Percentiles rank a stretch among this genome's conserved stretches.
Evolutionary conservation across 2,113 vertebrate species (phyloP).

Genomic region (Chauna torquata): DNA sequence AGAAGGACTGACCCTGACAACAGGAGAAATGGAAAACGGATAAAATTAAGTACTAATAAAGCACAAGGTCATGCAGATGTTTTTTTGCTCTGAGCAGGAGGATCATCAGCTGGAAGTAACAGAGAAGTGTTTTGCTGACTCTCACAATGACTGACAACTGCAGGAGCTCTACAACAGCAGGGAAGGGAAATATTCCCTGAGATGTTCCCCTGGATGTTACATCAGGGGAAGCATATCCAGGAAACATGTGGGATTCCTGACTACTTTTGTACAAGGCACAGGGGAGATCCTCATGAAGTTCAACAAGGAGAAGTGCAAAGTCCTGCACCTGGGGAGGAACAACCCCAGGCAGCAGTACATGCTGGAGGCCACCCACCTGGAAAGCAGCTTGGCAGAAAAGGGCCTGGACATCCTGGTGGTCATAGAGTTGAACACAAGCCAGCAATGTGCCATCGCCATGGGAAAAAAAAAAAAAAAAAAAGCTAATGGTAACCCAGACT

Average conservation of each 20-base stretch:
- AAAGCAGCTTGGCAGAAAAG: not conserved
- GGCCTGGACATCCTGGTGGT: not conserved
- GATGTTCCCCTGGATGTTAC: conserved; percentile 54
- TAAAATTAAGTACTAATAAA: conserved; percentile 58
- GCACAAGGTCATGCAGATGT: conserved; percentile 67
- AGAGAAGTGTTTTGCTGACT: conserved; percentile 49
- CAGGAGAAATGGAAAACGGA: not conserved
- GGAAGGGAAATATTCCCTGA: conserved; percentile 42
- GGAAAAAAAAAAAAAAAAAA: not conserved
- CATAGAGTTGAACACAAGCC: not conserved
- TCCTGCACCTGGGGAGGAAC: not conserved
- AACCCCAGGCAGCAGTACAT: not conserved
- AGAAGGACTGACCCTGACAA: conserved; percentile 45
- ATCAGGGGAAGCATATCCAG: conserved; percentile 62
- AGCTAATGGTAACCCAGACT: not conserved
- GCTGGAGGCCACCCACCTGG: not conserved
- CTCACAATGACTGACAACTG: conserved; percentile 25
- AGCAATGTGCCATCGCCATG: not conserved
- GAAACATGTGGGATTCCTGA: conserved; percentile 61
- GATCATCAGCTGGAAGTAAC: conserved; percentile 39
- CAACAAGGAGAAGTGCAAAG: not conserved
- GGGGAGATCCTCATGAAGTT: not conserved
- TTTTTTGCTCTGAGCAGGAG: conserved; percentile 16
- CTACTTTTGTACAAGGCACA: conserved; percentile 51
- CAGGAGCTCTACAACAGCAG: not conserved